A percentile compares a stretch with the other conserved stretches of the same genome.
Evolutionary conservation across 2,797 vertebrate species (phyloP).

Genomic region (Enteromius trimaculatus): DNA sequence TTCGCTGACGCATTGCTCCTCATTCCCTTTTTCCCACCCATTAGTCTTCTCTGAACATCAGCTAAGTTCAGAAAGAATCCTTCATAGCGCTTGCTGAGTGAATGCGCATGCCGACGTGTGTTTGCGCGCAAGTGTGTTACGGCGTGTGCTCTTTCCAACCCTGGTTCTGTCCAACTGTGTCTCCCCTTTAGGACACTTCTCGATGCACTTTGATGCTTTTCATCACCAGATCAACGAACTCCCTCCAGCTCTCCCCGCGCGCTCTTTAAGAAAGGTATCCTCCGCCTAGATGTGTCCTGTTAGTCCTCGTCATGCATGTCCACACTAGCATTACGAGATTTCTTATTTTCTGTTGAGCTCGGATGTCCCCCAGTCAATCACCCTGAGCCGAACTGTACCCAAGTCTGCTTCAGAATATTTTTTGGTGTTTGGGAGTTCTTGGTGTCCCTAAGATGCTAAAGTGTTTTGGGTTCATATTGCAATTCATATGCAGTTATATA

Average conservation of each 20-base stretch:
- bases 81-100: constrained; percentile 15
- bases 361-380: neutral
- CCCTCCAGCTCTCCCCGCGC: constrained; percentile 91
- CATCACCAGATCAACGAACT: constrained; percentile 93
- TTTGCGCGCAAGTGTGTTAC: constrained; percentile 13
- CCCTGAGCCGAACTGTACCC: neutral
- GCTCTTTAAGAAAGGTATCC: constrained; percentile 95
- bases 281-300: constrained; percentile 36
- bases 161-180: constrained; percentile 61
- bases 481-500: constrained; percentile 21
- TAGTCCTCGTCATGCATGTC: constrained; percentile 16
- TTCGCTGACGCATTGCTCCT: constrained; percentile 7
- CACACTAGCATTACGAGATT: neutral
- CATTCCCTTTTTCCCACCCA: constrained; percentile 9
- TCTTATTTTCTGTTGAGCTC: neutral
- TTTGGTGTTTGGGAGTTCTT: neutral
- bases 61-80: constrained; percentile 34
- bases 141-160: constrained; percentile 49
- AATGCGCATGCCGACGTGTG: constrained; percentile 22
- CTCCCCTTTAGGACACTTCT: constrained; percentile 87
- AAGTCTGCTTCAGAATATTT: neutral
- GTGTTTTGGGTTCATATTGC: constrained; percentile 5
- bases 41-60: constrained; percentile 24
- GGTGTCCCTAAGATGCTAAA: constrained; percentile 13
- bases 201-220: constrained; percentile 97